Evolutionary conservation across 2,888 invertebrate species (phyloP).

Genomic region (Calephelis perditalis): DNA sequence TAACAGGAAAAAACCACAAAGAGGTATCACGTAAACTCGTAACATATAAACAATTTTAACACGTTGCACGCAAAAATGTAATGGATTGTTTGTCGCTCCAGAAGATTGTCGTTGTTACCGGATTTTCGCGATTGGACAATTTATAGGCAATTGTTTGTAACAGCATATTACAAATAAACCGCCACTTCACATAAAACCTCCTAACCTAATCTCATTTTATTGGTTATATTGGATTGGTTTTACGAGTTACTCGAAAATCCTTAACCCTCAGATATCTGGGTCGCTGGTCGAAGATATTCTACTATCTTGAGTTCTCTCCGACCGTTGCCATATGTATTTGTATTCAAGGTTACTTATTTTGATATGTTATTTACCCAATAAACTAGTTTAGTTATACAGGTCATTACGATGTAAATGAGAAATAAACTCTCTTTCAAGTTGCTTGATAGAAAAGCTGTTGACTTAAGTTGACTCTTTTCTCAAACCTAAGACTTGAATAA

Average conservation of each 20-base stretch:
- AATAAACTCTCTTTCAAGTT: no score
- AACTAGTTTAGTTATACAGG: no score
- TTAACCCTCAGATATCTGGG: conserved; percentile 44
- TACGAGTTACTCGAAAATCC: conserved; percentile 49
- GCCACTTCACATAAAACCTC: conserved; percentile 29
- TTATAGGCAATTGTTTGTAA: conserved; percentile 11
- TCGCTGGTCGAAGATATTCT: conserved; percentile 40
- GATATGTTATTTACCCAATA: no score
- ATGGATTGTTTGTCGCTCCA: not conserved
- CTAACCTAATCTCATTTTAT: conserved; percentile 36
- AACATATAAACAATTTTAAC: no score
- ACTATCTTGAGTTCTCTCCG: not conserved
- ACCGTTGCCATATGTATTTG: not conserved
- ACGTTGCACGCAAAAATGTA: not conserved
- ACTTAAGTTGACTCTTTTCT: no score
- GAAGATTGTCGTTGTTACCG: not conserved
- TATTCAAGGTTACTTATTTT: no score
- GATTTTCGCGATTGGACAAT: conserved; percentile 8
- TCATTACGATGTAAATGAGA: no score
- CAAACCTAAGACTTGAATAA: no score
- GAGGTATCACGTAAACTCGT: no score
- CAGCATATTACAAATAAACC: conserved; percentile 18
- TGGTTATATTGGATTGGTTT: conserved; percentile 47
- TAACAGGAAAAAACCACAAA: no score
- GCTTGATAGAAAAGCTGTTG: no score